Percentiles rank a stretch among this genome's conserved stretches.
Evolutionary conservation across 2,888 invertebrate species (phyloP).

Genomic region (Prosapia bicincta): DNA sequence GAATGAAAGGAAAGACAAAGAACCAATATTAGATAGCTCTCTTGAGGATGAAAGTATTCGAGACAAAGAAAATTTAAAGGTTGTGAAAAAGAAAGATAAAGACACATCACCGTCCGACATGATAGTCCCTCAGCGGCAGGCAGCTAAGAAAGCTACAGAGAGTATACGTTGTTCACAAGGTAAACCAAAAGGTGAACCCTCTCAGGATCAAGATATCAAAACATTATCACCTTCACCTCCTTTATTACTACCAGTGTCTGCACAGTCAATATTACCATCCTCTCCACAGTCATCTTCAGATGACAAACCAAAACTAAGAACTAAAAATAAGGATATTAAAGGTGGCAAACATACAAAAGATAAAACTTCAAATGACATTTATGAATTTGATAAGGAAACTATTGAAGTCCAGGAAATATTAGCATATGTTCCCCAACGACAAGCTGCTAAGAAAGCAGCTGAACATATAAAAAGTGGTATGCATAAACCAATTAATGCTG

Average conservation of each 20-base stretch:
- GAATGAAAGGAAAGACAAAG: constrained; percentile 46
- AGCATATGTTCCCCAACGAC: constrained; percentile 83
- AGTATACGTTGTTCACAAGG: constrained; percentile 59
- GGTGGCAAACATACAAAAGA: constrained; percentile 24
- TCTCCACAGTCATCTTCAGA: neutral
- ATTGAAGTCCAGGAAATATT: constrained; percentile 50
- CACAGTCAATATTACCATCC: neutral
- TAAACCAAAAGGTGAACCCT: constrained; percentile 38
- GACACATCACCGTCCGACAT: constrained; percentile 67
- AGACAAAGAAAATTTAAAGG: constrained; percentile 52
- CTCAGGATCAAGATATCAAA: constrained; percentile 29
- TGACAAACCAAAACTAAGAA: constrained; percentile 24
- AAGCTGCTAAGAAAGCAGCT: constrained; percentile 88
- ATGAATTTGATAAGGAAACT: constrained; percentile 60
- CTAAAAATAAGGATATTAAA: constrained; percentile 39
- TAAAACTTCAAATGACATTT: constrained; percentile 48
- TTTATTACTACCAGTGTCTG: constrained; percentile 1
- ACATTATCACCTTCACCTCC: constrained; percentile 15
- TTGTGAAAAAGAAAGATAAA: constrained; percentile 39
- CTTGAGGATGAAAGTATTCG: constrained; percentile 46
- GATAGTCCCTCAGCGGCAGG: constrained; percentile 85
- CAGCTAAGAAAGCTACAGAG: constrained; percentile 87
- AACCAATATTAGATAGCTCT: constrained; percentile 41
- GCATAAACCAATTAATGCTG: constrained; percentile 47
- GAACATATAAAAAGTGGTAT: constrained; percentile 83